phyloP scores from a whole-genome alignment of 2,888 invertebrate genomes.

The Eurois occulta region DNA sequence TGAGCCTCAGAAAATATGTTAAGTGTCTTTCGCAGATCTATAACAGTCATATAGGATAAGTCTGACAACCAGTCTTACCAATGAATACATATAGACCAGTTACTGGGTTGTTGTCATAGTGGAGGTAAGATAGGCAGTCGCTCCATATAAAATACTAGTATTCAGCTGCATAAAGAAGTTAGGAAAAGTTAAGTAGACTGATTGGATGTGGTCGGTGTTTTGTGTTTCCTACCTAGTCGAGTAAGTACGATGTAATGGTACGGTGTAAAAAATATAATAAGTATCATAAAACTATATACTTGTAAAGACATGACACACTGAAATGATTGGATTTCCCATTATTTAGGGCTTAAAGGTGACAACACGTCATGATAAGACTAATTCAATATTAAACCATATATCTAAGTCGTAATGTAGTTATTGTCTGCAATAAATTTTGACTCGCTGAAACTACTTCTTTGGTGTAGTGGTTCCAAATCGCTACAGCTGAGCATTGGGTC shows the following conservation, averaged over 20 bases:
- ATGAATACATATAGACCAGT: not conserved
- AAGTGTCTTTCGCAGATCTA: not conserved
- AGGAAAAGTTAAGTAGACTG: not conserved
- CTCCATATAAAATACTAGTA: not conserved
- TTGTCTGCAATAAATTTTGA: constrained; percentile 9
- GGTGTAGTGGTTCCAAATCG: not conserved
- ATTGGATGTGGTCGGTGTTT: not conserved
- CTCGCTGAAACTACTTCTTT: not conserved
- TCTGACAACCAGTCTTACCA: not conserved
- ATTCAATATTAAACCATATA: constrained; percentile 18
- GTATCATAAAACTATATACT: not conserved
- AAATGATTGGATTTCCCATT: not conserved
- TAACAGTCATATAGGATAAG: not conserved
- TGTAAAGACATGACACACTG: not conserved
- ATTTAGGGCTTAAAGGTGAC: not conserved
- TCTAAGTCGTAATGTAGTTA: not conserved
- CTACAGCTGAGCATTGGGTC: not conserved
- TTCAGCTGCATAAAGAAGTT: not conserved
- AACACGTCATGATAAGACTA: constrained; percentile 8
- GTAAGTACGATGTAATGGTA: not conserved
- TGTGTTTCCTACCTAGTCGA: not conserved
- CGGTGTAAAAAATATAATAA: not conserved
- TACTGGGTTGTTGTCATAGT: not conserved
- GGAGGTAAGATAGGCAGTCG: not conserved
- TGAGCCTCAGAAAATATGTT: not conserved